These are phyloP conservation scores for Kryptolebias ocellatus DNA, from an alignment of 2,797 vertebrate genomes.

Conservation along the genomic window DNA sequence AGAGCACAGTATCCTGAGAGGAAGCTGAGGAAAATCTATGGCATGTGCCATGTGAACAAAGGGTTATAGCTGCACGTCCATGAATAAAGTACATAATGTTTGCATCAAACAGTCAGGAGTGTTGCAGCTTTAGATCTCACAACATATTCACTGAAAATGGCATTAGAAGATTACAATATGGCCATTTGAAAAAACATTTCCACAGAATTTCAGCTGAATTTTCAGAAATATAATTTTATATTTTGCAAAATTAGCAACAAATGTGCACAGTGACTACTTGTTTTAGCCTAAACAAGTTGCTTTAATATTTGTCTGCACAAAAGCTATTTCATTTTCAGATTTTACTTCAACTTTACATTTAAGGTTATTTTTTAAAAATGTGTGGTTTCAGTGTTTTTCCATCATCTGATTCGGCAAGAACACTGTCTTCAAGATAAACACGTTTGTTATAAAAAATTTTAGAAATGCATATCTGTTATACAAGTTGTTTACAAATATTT, in stretches of 20 bases:
- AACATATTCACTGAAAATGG: constrained; percentile 15
- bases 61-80: constrained; percentile 8
- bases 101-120: constrained; percentile 14
- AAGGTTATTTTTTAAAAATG: no score
- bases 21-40: constrained; percentile 11
- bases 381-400: no score
- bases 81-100: constrained; percentile 13
- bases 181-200: constrained; percentile 11
- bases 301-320: constrained; percentile 39
- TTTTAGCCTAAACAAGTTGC: constrained; percentile 33
- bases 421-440: no score
- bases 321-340: constrained; percentile 46
- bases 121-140: constrained; percentile 7
- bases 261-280: not conserved
- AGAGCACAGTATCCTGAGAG: constrained; percentile 46
- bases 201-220: constrained; percentile 11
- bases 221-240: constrained; percentile 17
- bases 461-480: no score
- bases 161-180: not conserved
- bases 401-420: no score
- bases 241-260: constrained; percentile 25
- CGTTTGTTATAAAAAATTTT: no score
- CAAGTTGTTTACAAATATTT: no score
- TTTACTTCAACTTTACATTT: not conserved
- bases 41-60: constrained; percentile 26